Percentiles rank a stretch among this genome's conserved stretches.
phyloP scores from a whole-genome alignment of 1,140 invertebrate species.

The Lethocerus indicus region DNA sequence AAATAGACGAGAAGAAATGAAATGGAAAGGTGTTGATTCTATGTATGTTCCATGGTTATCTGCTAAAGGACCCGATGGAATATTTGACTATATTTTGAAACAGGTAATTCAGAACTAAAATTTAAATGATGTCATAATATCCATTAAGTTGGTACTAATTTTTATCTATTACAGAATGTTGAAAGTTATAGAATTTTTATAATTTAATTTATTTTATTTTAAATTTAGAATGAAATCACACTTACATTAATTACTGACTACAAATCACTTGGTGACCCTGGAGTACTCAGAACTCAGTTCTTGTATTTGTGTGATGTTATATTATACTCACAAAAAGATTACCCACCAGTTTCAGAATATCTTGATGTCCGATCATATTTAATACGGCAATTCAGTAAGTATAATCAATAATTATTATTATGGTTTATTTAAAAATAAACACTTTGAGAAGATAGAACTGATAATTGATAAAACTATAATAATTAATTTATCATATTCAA shows the following conservation, averaged over 20 bases:
- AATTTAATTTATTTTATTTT: background rate
- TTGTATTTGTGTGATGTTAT: background rate
- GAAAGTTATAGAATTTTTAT: too few relatives aligned
- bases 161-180: too few relatives aligned
- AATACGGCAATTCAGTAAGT: background rate
- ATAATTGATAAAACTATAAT: background rate
- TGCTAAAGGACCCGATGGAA: background rate
- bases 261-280: background rate
- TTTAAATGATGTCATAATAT: background rate
- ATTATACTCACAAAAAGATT: background rate
- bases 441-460: background rate
- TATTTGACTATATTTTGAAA: background rate
- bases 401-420: background rate
- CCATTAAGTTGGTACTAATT: background rate
- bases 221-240: background rate
- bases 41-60: constrained; percentile 1
- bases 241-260: background rate
- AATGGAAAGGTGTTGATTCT: background rate
- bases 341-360: background rate
- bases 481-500: background rate
- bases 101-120: background rate
- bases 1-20: background rate
- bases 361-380: background rate
- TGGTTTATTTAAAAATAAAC: background rate
- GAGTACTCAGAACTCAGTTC: background rate